Evolutionary conservation across 2,113 vertebrate species (phyloP).

Genomic region (Ctenomys sociabilis): DNA sequence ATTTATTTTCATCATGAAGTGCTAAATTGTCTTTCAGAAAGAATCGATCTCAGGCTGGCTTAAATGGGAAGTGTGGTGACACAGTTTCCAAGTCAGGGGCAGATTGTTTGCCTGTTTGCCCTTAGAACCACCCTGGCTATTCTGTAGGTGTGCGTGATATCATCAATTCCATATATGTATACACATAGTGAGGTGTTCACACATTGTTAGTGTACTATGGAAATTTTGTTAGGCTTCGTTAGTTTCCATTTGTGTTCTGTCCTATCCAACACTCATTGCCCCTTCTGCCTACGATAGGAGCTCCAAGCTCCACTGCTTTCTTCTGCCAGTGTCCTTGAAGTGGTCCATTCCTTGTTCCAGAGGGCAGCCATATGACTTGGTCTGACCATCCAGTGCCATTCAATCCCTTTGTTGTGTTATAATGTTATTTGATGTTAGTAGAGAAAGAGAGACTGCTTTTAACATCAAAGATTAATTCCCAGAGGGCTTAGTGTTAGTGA

Average conservation of each 20-base stretch:
- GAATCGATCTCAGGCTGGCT: neutral
- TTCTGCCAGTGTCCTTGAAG: neutral
- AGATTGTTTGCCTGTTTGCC: neutral
- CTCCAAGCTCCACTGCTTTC: neutral
- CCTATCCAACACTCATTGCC: neutral
- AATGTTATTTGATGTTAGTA: neutral
- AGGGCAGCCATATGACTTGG: neutral
- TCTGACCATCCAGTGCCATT: neutral
- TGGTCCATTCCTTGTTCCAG: neutral
- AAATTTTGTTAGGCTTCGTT: neutral
- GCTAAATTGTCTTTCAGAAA: neutral
- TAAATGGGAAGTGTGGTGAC: neutral
- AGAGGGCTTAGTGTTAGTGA: neutral
- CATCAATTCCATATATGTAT: too few relatives aligned
- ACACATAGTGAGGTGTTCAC: neutral
- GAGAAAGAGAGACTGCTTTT: neutral
- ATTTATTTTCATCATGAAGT: conserved; percentile 40
- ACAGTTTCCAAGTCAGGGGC: neutral
- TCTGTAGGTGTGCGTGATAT: neutral
- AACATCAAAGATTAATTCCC: neutral
- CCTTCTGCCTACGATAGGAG: neutral
- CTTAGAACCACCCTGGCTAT: neutral
- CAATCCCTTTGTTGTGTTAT: neutral
- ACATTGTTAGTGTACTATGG: neutral
- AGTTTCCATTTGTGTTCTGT: neutral